Percentiles rank a stretch among this genome's conserved stretches.
Conservation (phyloP, 1,140 invertebrate species). For the Leptoteleia sp. region DNA sequence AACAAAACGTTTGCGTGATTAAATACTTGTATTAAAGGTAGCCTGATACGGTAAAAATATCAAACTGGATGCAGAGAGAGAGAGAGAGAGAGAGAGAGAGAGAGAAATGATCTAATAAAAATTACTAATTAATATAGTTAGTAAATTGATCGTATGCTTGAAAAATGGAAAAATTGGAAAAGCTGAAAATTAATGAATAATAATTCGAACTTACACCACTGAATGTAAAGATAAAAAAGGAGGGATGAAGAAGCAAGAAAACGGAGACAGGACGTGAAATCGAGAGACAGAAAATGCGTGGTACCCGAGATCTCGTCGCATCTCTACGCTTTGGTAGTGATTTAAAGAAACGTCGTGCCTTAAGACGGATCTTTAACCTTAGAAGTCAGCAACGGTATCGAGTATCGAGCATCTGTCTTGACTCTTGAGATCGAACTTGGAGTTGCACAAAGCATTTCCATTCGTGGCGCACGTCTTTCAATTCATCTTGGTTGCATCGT, state of each 20-base stretch:
- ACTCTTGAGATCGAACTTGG: slow-evolving; percentile 20
- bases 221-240: slow-evolving; percentile 2
- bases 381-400: slow-evolving; percentile 58
- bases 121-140: too few relatives aligned
- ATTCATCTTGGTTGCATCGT: slow-evolving; percentile 47
- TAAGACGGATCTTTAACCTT: slow-evolving; percentile 62
- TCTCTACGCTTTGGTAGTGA: slow-evolving; percentile 34
- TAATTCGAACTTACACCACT: slow-evolving; percentile 11
- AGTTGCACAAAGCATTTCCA: slow-evolving; percentile 45
- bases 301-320: slow-evolving; percentile 7
- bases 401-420: slow-evolving; percentile 58
- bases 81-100: too few relatives aligned
- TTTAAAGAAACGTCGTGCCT: slow-evolving; percentile 45
- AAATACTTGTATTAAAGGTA: too few relatives aligned
- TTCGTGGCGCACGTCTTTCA: slow-evolving; percentile 54
- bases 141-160: too few relatives aligned
- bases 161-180: too few relatives aligned
- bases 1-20: too few relatives aligned
- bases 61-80: too few relatives aligned
- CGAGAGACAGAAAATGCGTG: not conserved
- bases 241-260: not conserved
- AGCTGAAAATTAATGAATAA: slow-evolving; percentile 15
- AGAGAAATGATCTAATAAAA: too few relatives aligned
- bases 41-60: too few relatives aligned
- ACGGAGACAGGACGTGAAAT: too few relatives aligned